phyloP scores from a whole-genome alignment of 2,888 invertebrate species.

The Lasioglossum morio region DNA sequence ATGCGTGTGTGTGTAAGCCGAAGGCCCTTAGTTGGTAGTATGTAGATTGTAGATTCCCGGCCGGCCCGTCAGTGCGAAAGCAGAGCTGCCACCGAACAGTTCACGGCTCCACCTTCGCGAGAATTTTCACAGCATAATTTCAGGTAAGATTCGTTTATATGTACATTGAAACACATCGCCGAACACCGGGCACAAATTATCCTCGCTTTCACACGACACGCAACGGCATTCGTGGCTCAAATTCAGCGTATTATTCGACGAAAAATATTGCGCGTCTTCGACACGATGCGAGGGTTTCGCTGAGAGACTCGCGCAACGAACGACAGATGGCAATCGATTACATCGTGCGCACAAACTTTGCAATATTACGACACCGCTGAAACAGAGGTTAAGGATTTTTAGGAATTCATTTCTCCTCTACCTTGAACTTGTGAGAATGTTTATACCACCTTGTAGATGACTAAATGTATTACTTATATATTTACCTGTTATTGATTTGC shows the following conservation, averaged over 20 bases:
- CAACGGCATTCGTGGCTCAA: background rate
- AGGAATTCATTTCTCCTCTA: no score
- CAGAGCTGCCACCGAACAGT: constrained; percentile 34
- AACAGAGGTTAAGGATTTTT: background rate
- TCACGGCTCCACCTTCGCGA: constrained; percentile 4
- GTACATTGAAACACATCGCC: background rate
- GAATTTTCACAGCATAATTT: constrained; percentile 3
- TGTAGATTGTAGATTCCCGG: background rate
- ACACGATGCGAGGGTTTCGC: background rate
- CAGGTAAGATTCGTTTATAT: constrained; percentile 42
- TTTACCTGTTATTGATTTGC: no score
- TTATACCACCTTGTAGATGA: no score
- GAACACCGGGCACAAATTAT: background rate
- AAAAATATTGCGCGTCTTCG: constrained; percentile 20
- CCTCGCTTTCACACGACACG: background rate
- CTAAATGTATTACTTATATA: no score
- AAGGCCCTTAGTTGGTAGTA: no score
- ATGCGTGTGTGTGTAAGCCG: background rate
- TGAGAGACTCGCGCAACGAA: constrained; percentile 32
- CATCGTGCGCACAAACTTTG: background rate
- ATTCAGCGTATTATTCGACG: background rate
- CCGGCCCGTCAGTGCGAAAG: constrained; percentile 41
- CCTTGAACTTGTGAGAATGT: no score
- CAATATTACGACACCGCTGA: background rate
- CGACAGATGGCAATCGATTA: constrained; percentile 61